Evolutionary conservation across 2,888 invertebrate species (phyloP), one percentile per base, ranked within the genome.

Genomic region (Gymnosoma rotundatum): DNA sequence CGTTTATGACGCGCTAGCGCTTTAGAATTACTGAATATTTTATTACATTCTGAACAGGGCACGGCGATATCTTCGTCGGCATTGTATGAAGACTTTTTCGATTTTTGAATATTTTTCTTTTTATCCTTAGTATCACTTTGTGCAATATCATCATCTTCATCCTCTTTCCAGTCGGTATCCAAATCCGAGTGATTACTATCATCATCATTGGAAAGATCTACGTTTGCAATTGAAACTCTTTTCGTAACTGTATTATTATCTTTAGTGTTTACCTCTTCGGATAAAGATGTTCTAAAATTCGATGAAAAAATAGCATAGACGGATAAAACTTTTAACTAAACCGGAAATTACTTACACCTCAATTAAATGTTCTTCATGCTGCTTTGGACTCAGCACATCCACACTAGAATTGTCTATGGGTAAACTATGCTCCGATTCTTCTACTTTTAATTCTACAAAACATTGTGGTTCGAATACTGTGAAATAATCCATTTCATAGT

Each of bases 81-180:
- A 64, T 66, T 73, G 12, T 21, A n/a, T 4, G 50, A 7, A 0
- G 25, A 18, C 42, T 60, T 72, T 50, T 66, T 73, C 0, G n/a
- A 42, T 67, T 69, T 78, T 14, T 63, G 10, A 64, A 45, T 89
- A 88, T 12, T 87, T 88, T 70, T 89, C 89, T 67, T 90, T 86
- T 91, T 90, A 67, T 88, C 88, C 16, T 89, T 89, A 79, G 88
- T 88, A 58, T 89, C 42, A 89, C 78, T 89, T 89, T 1, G 88
- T 83, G 1, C 88, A 83, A 32, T 88, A 90, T 25, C 88, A 83
- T 0, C 86, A 86, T 61, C 90, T 82, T 0, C 87, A 86, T 61
- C 90, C 89, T 61, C 89, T 87, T 42, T 89, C 90, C 20, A 88
- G 66, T 20, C 78, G 0, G 45, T 16, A 14, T 74, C 74, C 18